These are phyloP conservation scores for Myanophis thanlyinensis DNA, from an alignment of 2,113 vertebrate species.

Conservation along the genomic window DNA sequence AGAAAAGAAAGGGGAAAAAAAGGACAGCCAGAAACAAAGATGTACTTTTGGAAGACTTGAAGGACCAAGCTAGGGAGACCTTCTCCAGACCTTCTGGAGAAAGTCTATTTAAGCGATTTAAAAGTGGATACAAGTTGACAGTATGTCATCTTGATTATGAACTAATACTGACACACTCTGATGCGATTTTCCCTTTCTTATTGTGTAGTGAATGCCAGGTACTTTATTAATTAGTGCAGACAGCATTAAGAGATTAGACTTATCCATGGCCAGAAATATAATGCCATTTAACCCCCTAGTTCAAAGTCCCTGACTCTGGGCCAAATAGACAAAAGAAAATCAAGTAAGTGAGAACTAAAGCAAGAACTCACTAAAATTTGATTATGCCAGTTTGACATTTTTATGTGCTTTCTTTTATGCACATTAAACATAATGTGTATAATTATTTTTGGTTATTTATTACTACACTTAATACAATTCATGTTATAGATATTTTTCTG, in stretches of 20 bases:
- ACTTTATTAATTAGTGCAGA: not conserved
- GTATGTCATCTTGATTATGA: not conserved
- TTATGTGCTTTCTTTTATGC: not conserved
- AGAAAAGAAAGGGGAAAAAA: not conserved
- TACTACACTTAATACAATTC: not conserved
- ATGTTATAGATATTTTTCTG: not conserved
- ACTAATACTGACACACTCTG: not conserved
- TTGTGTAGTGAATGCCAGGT: not conserved
- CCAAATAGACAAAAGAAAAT: not conserved
- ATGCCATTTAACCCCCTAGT: not conserved
- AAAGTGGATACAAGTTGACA: not conserved
- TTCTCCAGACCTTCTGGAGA: not conserved
- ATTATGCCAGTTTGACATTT: not conserved
- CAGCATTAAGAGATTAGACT: not conserved
- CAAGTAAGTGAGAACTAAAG: not conserved
- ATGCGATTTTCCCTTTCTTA: not conserved
- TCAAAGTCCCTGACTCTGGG: not conserved
- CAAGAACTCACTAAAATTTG: not conserved
- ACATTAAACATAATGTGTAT: not conserved
- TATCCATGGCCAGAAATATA: not conserved
- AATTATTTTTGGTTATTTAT: not conserved
- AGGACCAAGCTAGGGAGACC: not conserved
- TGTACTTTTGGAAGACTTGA: not conserved
- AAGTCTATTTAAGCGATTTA: not conserved
- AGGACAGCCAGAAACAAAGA: not conserved